Percentiles rank a stretch among this genome's conserved stretches.
Conservation (phyloP, 2,888 invertebrate genomes). For the Cryptus viduatorius region DNA sequence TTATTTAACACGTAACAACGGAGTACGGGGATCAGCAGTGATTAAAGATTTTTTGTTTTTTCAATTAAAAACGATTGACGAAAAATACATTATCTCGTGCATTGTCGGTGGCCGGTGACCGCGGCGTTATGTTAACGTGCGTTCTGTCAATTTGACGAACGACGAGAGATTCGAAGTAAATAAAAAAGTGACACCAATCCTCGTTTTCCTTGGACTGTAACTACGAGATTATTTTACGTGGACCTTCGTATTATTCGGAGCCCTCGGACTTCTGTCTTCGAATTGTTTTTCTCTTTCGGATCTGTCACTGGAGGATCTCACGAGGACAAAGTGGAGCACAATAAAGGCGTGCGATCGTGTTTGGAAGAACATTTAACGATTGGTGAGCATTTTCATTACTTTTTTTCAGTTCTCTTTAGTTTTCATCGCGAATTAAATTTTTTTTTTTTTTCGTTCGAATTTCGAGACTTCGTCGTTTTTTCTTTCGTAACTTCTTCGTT, state of each 20-base stretch:
- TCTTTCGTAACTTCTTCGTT: neutral
- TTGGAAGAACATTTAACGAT: slow-evolving; percentile 81
- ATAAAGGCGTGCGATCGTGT: slow-evolving; percentile 73
- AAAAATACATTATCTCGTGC: neutral
- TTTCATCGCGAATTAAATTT: neutral
- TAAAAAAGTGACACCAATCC: neutral
- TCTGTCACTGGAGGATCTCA: slow-evolving; percentile 18
- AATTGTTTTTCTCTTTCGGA: neutral
- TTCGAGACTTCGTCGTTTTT: neutral
- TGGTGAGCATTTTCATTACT: slow-evolving; percentile 79
- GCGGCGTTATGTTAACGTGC: slow-evolving; percentile 54
- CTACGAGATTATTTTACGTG: neutral
- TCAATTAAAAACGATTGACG: neutral
- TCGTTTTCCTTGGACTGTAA: slow-evolving; percentile 44
- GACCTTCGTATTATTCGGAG: neutral
- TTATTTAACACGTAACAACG: neutral
- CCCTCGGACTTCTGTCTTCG: neutral
- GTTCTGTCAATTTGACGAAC: slow-evolving; percentile 35
- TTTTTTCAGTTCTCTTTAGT: neutral
- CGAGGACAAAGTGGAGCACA: slow-evolving; percentile 80
- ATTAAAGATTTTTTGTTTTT: neutral
- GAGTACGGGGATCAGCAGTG: slow-evolving; percentile 36
- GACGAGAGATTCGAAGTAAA: slow-evolving; percentile 21
- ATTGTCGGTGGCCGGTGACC: slow-evolving; percentile 58
- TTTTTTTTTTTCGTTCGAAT: slow-evolving; percentile 26